Conservation (phyloP, 1,140 invertebrate genomes). For the Diuraphis noxia region DNA sequence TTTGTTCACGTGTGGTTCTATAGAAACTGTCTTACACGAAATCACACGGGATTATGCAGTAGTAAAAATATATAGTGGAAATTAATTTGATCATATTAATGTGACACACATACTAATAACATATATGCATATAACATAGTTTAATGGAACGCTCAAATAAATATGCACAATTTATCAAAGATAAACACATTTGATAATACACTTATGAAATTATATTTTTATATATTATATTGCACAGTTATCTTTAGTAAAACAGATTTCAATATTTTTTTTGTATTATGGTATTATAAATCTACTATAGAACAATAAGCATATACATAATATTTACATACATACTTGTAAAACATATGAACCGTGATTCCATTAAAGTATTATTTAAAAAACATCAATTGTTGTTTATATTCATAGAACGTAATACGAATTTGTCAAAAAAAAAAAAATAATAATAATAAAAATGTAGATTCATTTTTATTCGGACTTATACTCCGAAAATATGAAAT, state of each 20-base stretch:
- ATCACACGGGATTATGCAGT: background rate
- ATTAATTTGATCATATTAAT: background rate
- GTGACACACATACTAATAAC: background rate
- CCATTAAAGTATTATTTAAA: too few species aligned
- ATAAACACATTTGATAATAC: background rate
- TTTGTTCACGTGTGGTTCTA: too few species aligned
- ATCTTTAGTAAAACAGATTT: background rate
- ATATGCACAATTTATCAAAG: background rate
- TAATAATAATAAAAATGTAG: too few species aligned
- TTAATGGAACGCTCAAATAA: background rate
- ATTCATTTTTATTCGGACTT: background rate
- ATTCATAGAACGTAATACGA: background rate
- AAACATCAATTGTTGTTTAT: too few species aligned
- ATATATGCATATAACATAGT: background rate
- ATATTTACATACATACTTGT: background rate
- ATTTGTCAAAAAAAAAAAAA: background rate
- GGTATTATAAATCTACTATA: background rate
- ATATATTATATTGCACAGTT: background rate
- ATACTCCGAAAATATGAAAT: background rate
- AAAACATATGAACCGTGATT: too few species aligned
- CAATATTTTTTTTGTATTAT: background rate
- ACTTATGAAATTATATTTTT: background rate
- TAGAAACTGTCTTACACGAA: too few species aligned
- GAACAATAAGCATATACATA: background rate
- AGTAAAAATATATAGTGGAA: background rate